Percentiles rank a stretch among this genome's conserved stretches.
These are phyloP conservation scores for Genyomyrus donnyi DNA, from an alignment of 2,113 vertebrate genomes.

Conservation along the genomic window DNA sequence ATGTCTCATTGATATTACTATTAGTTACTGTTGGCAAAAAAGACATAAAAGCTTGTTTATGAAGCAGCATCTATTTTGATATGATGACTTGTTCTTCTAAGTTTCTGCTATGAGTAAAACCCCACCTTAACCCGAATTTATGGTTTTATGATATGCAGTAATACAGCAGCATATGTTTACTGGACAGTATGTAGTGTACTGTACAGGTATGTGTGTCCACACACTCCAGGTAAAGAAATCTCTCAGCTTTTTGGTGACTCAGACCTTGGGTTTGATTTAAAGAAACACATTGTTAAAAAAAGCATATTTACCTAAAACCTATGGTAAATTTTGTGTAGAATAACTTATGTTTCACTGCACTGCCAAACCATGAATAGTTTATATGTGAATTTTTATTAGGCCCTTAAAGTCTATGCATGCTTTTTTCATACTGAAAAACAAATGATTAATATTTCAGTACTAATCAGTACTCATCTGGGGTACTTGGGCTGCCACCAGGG, in stretches of 20 bases:
- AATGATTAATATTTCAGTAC: neutral
- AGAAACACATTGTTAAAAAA: neutral
- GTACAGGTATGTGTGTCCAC: too few species aligned
- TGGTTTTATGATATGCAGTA: neutral
- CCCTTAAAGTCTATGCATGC: neutral
- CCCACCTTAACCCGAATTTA: neutral
- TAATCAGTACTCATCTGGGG: neutral
- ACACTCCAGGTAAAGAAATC: neutral
- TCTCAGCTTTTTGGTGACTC: neutral
- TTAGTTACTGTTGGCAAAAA: neutral
- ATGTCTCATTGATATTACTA: neutral
- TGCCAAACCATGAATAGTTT: neutral
- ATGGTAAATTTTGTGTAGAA: neutral
- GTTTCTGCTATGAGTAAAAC: neutral
- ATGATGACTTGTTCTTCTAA: neutral
- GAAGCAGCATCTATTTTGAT: neutral
- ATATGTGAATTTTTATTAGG: neutral
- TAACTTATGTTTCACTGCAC: neutral
- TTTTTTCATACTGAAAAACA: neutral
- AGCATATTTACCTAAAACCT: neutral
- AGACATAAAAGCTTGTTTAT: neutral
- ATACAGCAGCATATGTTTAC: neutral
- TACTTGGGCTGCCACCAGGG: neutral
- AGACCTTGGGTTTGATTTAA: neutral
- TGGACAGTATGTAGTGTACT: neutral